phyloP scores from a whole-genome alignment of 92 coral and sea anemone genomes.

The Umimayanthus kanabou region DNA sequence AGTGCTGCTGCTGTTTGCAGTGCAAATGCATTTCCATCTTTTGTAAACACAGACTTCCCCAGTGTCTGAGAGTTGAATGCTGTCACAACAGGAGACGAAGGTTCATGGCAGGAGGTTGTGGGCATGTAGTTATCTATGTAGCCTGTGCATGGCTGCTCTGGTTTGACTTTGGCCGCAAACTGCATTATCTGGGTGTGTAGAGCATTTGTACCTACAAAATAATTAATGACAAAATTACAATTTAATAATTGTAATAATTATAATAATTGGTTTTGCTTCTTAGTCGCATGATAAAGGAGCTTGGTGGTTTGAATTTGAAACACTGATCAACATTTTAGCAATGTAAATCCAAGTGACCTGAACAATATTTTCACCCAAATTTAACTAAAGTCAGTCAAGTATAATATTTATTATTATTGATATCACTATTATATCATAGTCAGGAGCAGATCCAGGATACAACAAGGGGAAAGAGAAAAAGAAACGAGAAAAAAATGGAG shows the following conservation, averaged over 20 bases:
- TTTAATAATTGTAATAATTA: neutral
- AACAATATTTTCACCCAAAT: too few species aligned
- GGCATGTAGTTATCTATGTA: constrained; percentile 77
- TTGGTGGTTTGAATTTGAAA: too few species aligned
- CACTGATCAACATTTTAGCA: too few species aligned
- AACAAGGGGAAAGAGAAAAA: too few species aligned
- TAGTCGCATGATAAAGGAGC: too few species aligned
- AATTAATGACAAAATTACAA: neutral
- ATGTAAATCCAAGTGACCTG: too few species aligned
- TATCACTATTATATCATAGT: too few species aligned
- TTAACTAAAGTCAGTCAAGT: too few species aligned
- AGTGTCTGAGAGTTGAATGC: constrained; percentile 61
- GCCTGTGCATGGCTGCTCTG: constrained; percentile 80
- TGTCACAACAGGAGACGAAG: constrained; percentile 79
- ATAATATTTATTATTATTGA: too few species aligned
- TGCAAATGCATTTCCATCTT: constrained; percentile 70
- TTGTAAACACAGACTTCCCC: constrained; percentile 32
- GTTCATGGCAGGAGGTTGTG: constrained; percentile 68
- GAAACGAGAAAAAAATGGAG: too few species aligned
- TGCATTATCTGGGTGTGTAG: constrained; percentile 74
- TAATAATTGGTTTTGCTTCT: neutral
- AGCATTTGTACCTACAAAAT: constrained; percentile 57
- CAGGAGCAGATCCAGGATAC: too few species aligned
- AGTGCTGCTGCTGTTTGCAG: constrained; percentile 70
- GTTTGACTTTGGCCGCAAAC: constrained; percentile 84